These are phyloP conservation scores for Horisme vitalbata DNA, from an alignment of 2,888 invertebrate species.

Conservation along the genomic window DNA sequence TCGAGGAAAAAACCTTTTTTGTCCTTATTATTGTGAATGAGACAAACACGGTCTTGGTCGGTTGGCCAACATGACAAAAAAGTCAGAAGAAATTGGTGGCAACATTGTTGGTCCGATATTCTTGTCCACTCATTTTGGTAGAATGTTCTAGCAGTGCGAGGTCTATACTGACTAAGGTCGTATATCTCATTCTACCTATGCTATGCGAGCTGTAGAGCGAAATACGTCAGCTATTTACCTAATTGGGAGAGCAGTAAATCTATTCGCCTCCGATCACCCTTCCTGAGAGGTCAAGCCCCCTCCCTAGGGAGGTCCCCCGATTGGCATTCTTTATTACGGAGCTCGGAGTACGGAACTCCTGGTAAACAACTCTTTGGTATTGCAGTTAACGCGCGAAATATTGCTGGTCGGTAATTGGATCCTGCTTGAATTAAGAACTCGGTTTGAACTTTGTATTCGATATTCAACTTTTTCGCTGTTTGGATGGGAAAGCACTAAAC, in stretches of 20 bases:
- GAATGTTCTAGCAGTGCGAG: too few species aligned
- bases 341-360: conserved; percentile 35
- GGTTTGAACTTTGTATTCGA: too few species aligned
- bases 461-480: too few species aligned
- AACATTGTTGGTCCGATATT: too few species aligned
- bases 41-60: conserved; percentile 9
- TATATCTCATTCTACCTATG: not conserved
- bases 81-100: too few species aligned
- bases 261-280: conserved; percentile 53
- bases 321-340: conserved; percentile 68
- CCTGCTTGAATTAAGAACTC: conserved; percentile 28
- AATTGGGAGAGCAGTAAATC: conserved; percentile 60
- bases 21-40: conserved; percentile 15
- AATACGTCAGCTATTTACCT: conserved; percentile 50
- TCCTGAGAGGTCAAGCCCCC: conserved; percentile 56
- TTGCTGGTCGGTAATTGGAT: conserved; percentile 36
- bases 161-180: too few species aligned
- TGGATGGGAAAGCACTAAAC: too few species aligned
- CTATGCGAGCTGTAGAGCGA: conserved; percentile 18
- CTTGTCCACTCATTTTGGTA: too few species aligned
- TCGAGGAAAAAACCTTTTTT: conserved; percentile 20
- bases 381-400: conserved; percentile 62
- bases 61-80: too few species aligned
- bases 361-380: conserved; percentile 60
- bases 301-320: conserved; percentile 52